A percentile compares a stretch with the other conserved stretches of the same genome.
These are phyloP conservation scores for Tapirus indicus DNA, from an alignment of 2,797 vertebrate species.

Conservation along the genomic window DNA sequence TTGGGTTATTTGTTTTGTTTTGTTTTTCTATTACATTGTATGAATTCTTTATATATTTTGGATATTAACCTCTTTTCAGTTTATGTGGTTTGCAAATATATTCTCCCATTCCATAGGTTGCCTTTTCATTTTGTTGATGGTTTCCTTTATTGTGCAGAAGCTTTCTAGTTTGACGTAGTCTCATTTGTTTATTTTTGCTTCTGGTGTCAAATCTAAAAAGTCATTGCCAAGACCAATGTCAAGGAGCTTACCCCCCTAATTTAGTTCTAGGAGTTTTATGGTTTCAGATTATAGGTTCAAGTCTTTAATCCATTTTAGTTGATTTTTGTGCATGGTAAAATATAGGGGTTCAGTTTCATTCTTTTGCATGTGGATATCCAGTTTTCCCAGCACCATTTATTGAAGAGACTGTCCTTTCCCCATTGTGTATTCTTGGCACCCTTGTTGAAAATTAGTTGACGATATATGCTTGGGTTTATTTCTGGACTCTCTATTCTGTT, in stretches of 20 bases:
- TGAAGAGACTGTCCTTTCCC: neutral
- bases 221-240: neutral
- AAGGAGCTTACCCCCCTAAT: neutral
- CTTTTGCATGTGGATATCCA: neutral
- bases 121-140: neutral
- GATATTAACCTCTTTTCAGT: neutral
- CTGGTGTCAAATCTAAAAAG: neutral
- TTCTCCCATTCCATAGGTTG: neutral
- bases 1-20: neutral
- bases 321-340: neutral
- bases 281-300: neutral
- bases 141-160: neutral
- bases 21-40: neutral
- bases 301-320: neutral
- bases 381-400: neutral
- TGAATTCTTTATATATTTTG: neutral
- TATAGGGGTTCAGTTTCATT: neutral
- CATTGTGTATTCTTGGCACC: neutral
- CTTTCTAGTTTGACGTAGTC: neutral
- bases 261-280: neutral
- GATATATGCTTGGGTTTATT: neutral
- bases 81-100: neutral
- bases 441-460: neutral
- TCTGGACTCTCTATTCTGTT: neutral
- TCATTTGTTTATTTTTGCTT: neutral